phyloP scores from a whole-genome alignment of 30 jellyfish, hydroid and myxozoan species.

The Hydractinia echinata region DNA sequence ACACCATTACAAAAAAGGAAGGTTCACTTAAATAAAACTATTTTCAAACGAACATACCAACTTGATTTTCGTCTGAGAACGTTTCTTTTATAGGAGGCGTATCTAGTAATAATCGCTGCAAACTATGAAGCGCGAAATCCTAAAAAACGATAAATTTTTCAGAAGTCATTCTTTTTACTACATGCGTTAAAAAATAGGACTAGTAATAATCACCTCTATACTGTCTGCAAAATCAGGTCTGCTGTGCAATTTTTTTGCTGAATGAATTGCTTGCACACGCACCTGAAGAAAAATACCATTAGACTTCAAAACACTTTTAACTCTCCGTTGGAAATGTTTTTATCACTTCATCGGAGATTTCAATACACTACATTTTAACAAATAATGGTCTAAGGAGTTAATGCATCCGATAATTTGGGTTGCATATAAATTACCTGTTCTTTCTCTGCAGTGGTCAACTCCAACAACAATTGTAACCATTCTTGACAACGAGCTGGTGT shows the following conservation, averaged over 20 bases:
- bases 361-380: no score
- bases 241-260: conserved; percentile 90
- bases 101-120: conserved; percentile 73
- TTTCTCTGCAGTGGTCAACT: conserved; percentile 90
- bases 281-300: conserved; percentile 32
- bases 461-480: conserved; percentile 91
- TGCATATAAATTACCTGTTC: conserved; percentile 64
- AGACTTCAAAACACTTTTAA: no score
- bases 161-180: background rate
- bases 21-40: background rate
- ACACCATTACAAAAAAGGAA: background rate
- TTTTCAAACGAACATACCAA: background rate
- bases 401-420: background rate
- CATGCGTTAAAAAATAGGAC: background rate
- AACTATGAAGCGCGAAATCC: conserved; percentile 91
- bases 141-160: conserved; percentile 1
- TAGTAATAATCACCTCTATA: conserved; percentile 57
- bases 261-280: conserved; percentile 97
- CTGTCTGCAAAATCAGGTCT: conserved; percentile 67
- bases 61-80: background rate
- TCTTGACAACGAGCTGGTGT: conserved; percentile 68
- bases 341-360: no score
- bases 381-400: no score
- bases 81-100: conserved; percentile 86
- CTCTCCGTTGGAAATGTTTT: no score